phyloP scores from a whole-genome alignment of 1,140 invertebrate genomes.

The Drosophila persimilis region DNA sequence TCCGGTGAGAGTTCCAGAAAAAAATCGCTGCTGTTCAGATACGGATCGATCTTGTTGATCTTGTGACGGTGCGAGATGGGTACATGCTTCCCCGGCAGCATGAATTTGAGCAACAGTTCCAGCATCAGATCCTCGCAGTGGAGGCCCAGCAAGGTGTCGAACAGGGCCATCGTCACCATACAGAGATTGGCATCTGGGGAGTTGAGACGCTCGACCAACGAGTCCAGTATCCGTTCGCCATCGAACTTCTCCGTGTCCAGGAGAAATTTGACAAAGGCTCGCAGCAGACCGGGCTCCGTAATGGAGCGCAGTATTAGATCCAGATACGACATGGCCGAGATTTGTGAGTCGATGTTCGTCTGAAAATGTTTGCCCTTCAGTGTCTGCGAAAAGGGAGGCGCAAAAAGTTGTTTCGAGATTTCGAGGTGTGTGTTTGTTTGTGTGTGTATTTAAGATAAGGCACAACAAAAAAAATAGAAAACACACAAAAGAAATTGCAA shows the following conservation, averaged over 20 bases:
- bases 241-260: slow-evolving; percentile 93
- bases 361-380: slow-evolving; percentile 85
- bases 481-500: not conserved
- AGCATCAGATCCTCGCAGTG: slow-evolving; percentile 99
- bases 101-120: slow-evolving; percentile 93
- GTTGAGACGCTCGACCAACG: slow-evolving; percentile 89
- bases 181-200: slow-evolving; percentile 89
- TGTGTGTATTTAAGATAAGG: slow-evolving; percentile 44
- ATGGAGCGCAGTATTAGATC: slow-evolving; percentile 94
- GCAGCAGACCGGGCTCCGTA: slow-evolving; percentile 91
- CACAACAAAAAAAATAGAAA: slow-evolving; percentile 49
- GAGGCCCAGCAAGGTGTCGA: slow-evolving; percentile 95
- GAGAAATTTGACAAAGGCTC: slow-evolving; percentile 93
- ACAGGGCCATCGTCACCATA: slow-evolving; percentile 94
- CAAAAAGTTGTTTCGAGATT: slow-evolving; percentile 83
- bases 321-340: slow-evolving; percentile 95
- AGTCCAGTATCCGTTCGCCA: slow-evolving; percentile 89
- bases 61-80: slow-evolving; percentile 92
- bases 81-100: slow-evolving; percentile 95
- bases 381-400: slow-evolving; percentile 79
- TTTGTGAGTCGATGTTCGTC: slow-evolving; percentile 92
- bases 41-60: slow-evolving; percentile 90
- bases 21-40: slow-evolving; percentile 91
- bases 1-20: slow-evolving; percentile 92
- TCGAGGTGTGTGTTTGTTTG: slow-evolving; percentile 75